Base-by-base conservation (phyloP, 2,797 vertebrate species). In the Onychomys arenicola region DNA sequence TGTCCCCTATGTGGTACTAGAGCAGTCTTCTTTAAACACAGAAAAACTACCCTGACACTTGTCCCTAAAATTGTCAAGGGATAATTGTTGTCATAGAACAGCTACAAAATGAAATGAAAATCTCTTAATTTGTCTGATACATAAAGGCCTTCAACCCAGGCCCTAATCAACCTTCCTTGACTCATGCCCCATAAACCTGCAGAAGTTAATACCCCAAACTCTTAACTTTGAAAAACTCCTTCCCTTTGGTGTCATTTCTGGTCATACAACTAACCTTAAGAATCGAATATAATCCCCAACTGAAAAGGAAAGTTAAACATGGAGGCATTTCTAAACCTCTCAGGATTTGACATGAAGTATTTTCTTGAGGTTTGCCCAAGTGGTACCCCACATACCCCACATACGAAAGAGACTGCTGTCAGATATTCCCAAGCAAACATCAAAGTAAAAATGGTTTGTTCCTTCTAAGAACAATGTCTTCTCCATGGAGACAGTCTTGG, bases 391-490 rank as follows among this genome's bases (percentile, higher is more conserved):
- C 69, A 88, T 75, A 63, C 34, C 29, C 76, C 37, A 43, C 69
- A 88, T 25, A 65, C 40, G 67, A 13, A 94, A 59, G 43, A 93
- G 89, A 90, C 65, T 25, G 17, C 12, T 57, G 57, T 52, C 61
- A 94, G 61, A 82, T 75, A 61, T 61, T 90, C 73, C 89, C 19
- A 89, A 82, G 40, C 25, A 93, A 92, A 92, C 61, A 75, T 40
- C 13, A 40, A 93, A 96, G 37, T 78, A 67, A 76, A 29, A 90
- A 91, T 76, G 29, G 67, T 83, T 73, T 89, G 94, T 95, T 84
- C 71, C 87, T 96, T 81, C 83, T 37, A 93, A 96, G n/a, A 89
- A 59, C 46, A 94, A 49, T 10, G 27, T 77, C 80, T 89, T 88
- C 91, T 92, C 63, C n/a, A 3, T 16, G 46, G 95, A 94, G 40